phyloP scores from a whole-genome alignment of 2,113 vertebrate genomes.

The Athene noctua region DNA sequence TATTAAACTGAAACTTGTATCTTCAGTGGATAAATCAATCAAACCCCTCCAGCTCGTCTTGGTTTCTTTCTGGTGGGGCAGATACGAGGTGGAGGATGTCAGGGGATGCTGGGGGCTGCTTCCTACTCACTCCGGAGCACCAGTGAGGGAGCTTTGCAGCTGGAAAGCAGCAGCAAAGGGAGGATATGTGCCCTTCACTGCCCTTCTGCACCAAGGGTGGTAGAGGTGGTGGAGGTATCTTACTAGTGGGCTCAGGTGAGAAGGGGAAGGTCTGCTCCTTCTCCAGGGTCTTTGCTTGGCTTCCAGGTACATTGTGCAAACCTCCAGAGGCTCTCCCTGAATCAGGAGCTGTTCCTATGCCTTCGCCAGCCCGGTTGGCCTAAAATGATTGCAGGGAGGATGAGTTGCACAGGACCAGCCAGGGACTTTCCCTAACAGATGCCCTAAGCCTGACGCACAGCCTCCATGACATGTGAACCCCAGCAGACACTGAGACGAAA shows the following conservation, averaged over 20 bases:
- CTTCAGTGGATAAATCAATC: constrained; percentile 62
- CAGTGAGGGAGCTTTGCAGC: not conserved
- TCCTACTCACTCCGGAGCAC: not conserved
- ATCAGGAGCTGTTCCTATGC: not conserved
- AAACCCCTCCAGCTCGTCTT: constrained; percentile 8
- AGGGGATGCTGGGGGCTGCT: not conserved
- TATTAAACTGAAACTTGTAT: constrained; percentile 60
- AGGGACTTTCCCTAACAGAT: rapidly evolving
- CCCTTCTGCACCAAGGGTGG: too few species aligned
- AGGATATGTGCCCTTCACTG: not conserved
- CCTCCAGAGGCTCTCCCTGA: rapidly evolving
- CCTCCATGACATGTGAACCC: rapidly evolving
- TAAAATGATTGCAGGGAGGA: not conserved
- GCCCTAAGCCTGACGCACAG: not conserved
- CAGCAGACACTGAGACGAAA: rapidly evolving
- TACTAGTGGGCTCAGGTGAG: not conserved
- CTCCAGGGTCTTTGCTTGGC: not conserved
- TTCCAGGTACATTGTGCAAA: not conserved
- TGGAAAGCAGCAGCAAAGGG: not conserved
- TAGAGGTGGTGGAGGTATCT: not conserved
- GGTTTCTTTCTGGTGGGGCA: not conserved
- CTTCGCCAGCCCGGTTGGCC: not conserved
- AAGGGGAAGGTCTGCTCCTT: not conserved
- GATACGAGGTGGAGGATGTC: not conserved
- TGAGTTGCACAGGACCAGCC: rapidly evolving